Evolutionary conservation across 2,113 vertebrate species (phyloP).

Genomic region (Microcebus ravelobensis): DNA sequence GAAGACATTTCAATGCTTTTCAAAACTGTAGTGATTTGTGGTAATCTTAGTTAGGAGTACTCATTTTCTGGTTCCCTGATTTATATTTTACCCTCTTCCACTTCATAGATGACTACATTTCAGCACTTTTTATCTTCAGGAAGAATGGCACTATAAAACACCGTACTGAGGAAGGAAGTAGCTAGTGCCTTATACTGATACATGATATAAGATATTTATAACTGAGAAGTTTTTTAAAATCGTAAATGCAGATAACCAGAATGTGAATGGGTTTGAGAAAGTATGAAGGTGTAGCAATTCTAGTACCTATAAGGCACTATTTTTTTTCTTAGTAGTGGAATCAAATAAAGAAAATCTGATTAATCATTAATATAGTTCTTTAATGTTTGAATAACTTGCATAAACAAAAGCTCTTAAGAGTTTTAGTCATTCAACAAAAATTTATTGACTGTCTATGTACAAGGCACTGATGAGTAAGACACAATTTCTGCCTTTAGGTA

Average conservation of each 20-base stretch:
- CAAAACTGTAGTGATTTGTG: conserved; percentile 22
- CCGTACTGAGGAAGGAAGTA: background rate
- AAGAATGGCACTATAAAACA: conserved; percentile 32
- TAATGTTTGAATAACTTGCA: background rate
- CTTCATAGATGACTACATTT: background rate
- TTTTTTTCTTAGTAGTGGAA: conserved; percentile 3
- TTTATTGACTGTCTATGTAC: background rate
- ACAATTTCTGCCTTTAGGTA: conserved; percentile 39
- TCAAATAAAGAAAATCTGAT: conserved; percentile 15
- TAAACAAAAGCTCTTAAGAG: conserved; percentile 24
- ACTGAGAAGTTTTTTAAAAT: background rate
- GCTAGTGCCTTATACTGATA: background rate
- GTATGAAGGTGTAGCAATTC: background rate
- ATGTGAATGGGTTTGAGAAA: background rate
- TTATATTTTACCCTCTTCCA: conserved; percentile 26
- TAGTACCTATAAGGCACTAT: background rate
- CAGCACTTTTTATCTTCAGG: conserved; percentile 20
- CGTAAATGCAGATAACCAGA: conserved; percentile 13
- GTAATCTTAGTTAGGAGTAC: conserved; percentile 15
- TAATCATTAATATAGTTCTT: background rate
- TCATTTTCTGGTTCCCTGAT: conserved; percentile 40
- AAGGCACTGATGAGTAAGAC: background rate
- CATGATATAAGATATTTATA: conserved; percentile 5
- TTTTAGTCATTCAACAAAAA: conserved; percentile 25
- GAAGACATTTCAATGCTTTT: conserved; percentile 40